phyloP scores from a whole-genome alignment of 2,797 vertebrate species.

The Protosalanx chinensis region DNA sequence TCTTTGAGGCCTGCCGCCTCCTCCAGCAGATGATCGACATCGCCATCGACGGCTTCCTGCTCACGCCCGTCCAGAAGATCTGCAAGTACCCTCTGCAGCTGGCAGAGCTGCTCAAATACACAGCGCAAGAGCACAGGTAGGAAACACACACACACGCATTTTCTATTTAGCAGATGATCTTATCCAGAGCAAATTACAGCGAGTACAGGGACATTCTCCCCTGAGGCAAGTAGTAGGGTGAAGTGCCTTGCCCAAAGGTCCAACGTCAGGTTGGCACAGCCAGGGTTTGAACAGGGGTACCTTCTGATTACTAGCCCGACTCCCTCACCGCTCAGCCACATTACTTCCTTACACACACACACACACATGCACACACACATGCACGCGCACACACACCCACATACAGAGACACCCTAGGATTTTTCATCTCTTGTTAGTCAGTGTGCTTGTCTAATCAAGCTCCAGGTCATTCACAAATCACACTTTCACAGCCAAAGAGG shows the following conservation, averaged over 20 bases:
- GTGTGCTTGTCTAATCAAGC: conserved; percentile 57
- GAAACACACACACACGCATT: conserved; percentile 36
- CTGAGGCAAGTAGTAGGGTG: too few relatives aligned
- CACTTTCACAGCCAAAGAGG: conserved; percentile 60
- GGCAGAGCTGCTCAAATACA: conserved; percentile 92
- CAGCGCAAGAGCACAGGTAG: conserved; percentile 19
- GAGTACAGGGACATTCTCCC: too few relatives aligned
- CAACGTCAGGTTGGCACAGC: too few relatives aligned
- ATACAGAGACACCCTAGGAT: conserved; percentile 13
- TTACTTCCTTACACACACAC: conserved; percentile 30
- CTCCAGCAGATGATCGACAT: conserved; percentile 99
- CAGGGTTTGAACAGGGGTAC: too few relatives aligned
- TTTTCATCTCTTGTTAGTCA: conserved; percentile 42
- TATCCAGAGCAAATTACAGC: too few relatives aligned
- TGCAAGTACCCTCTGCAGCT: conserved; percentile 99
- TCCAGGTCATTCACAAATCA: conserved; percentile 68
- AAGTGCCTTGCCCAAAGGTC: too few relatives aligned
- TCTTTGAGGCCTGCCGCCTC: conserved; percentile 96
- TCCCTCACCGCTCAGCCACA: too few relatives aligned
- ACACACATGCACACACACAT: conserved; percentile 19
- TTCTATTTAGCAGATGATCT: too few relatives aligned
- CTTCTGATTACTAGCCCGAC: too few relatives aligned
- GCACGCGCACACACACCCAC: conserved; percentile 41
- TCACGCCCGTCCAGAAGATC: conserved; percentile 99
- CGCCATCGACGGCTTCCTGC: conserved; percentile 95